Percentiles rank a stretch among this genome's conserved stretches.
Conservation (phyloP, 2,797 vertebrate genomes). For the Malurus splendens region DNA sequence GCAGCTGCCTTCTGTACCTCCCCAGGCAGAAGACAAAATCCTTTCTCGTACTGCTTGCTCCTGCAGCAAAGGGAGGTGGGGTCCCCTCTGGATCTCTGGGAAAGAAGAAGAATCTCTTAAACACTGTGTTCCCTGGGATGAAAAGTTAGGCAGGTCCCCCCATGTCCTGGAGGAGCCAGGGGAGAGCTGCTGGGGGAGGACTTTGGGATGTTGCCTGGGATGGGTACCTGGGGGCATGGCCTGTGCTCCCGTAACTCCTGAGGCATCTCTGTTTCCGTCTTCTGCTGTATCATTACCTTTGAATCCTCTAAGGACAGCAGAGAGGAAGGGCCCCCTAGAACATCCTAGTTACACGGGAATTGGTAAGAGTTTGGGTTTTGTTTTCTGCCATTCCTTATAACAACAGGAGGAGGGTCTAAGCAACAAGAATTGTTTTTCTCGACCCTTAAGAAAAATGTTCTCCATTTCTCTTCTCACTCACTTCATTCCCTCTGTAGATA, state of each 20-base stretch:
- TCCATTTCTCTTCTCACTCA: neutral
- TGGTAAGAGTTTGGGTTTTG: neutral
- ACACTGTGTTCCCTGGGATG: neutral
- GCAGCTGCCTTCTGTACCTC: neutral
- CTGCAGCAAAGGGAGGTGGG: neutral
- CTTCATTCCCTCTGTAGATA: neutral
- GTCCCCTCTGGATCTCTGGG: neutral
- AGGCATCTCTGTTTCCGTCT: neutral
- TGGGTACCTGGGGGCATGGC: neutral
- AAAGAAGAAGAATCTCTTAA: neutral
- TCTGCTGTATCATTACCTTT: neutral
- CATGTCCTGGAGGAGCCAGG: neutral
- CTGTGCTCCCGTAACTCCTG: accelerated
- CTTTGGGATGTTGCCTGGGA: neutral
- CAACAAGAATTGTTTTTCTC: neutral
- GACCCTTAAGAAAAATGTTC: neutral
- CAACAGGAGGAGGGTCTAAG: neutral
- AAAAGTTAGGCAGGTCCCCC: neutral
- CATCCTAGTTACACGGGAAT: neutral
- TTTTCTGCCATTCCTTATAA: neutral
- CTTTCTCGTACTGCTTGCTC: neutral
- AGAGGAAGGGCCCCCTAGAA: neutral
- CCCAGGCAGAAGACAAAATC: neutral
- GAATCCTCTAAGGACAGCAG: neutral
- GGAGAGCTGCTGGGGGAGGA: neutral